A percentile compares a stretch with the other conserved stretches of the same genome.
phyloP scores from a whole-genome alignment of 2,797 vertebrate genomes.

The Gobio occitaniae region DNA sequence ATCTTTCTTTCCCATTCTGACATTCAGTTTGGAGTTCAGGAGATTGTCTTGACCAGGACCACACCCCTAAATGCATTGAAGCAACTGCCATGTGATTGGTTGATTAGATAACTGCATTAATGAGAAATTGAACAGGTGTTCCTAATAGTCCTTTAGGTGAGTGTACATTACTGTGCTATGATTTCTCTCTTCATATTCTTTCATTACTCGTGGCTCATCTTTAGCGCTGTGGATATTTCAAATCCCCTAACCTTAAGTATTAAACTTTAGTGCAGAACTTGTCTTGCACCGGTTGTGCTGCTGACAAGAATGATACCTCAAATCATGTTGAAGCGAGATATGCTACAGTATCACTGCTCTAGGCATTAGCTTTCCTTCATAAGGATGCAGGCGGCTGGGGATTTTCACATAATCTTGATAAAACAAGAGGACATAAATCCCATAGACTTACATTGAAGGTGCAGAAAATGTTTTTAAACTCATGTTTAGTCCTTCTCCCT shows the following conservation, averaged over 20 bases:
- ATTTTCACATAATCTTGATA: slow-evolving; percentile 13
- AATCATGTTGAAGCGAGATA: neutral
- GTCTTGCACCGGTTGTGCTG: neutral
- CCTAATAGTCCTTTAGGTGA: no score
- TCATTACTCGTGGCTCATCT: neutral
- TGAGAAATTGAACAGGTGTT: no score
- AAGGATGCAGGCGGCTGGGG: neutral
- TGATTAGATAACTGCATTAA: no score
- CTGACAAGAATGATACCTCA: slow-evolving; percentile 13
- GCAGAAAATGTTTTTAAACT: neutral
- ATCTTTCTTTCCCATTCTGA: no score
- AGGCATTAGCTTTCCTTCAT: neutral
- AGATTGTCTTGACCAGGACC: no score
- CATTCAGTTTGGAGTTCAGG: no score
- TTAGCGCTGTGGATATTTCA: neutral
- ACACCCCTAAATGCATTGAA: no score
- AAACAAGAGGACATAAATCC: neutral
- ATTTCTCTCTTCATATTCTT: neutral
- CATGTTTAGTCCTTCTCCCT: neutral
- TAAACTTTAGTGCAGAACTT: neutral
- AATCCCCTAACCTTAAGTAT: neutral
- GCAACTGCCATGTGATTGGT: no score
- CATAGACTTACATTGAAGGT: neutral
- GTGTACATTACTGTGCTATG: neutral
- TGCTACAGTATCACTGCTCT: neutral